Base-by-base conservation (phyloP, 2,888 invertebrate genomes). In the Dysmachus trigonus region DNA sequence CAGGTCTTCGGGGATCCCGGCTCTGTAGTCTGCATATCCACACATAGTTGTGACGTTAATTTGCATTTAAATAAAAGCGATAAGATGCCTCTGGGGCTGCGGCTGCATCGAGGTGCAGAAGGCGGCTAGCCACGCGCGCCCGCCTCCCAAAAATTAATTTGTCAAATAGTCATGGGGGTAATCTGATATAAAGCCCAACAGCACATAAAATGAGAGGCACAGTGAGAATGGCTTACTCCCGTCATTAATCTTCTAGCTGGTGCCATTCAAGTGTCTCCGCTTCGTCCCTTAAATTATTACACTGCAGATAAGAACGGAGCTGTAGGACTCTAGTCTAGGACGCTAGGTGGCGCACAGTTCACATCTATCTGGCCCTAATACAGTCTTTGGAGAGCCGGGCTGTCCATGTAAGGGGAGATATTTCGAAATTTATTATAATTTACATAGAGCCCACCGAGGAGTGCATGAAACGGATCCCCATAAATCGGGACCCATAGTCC, bases 261-360 rank as follows among this genome's bases (percentile, higher is more conserved):
- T 81, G 81, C 53, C 81, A 81, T 27, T 81, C 81, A 81, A 53
- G 53, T 62, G 81, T 81, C 81, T 81, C 81, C 81, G 81, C 53
- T 81, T 1, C 51, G 53, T 53, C 53, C 81, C 35, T 30, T 81
- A 81, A 81, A 81, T 81, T 81, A 81, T 62, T 62, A 62, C 62
- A 33, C 33, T 51, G 81, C 51, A 51, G 81, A 81, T 81, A 81
- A 53, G 30, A 7, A 53, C 47, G 15, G 8, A 27, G 53, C 33
- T 51, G 8, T 41, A 77, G 51, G 38, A 41, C 51, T 27, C 62
- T 62, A n/a, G n/a, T n/a, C n/a, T 41, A 77, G 51, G 38, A 41
- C 51, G 8, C 62, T 62, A 62, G 62, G 62, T 62, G 62, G 62
- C 10, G 62, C 62, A 0, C 47, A 51, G 33, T 81, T 33, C 53